Conservation (phyloP, 2,888 invertebrate species). For the Lamellibrachia columna region DNA sequence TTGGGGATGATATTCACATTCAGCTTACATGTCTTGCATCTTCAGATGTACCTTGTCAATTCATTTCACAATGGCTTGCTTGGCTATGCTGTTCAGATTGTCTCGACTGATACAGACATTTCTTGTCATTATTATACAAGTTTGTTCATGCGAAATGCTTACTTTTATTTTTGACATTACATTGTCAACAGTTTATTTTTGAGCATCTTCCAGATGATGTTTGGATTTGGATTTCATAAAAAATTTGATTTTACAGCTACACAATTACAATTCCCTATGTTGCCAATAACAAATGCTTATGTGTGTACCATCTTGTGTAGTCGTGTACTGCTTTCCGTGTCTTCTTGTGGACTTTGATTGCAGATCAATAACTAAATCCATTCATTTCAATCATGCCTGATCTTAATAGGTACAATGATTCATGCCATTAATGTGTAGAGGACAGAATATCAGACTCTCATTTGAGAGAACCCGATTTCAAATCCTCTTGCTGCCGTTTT, state of each 20-base stretch:
- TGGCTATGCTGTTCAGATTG: not conserved
- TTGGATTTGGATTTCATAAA: not conserved
- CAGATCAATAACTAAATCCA: too few species aligned
- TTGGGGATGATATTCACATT: not conserved
- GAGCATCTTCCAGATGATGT: not conserved
- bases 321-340: not conserved
- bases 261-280: too few species aligned
- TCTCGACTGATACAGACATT: not conserved
- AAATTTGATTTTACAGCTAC: too few species aligned
- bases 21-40: not conserved
- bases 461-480: too few species aligned
- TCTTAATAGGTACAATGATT: too few species aligned
- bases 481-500: too few species aligned
- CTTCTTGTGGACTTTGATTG: too few species aligned
- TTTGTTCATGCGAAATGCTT: not conserved
- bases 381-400: too few species aligned
- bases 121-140: not conserved
- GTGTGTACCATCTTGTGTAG: too few species aligned
- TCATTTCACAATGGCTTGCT: not conserved
- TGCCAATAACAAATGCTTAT: too few species aligned
- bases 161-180: not conserved
- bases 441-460: too few species aligned
- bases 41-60: not conserved
- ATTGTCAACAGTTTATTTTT: not conserved
- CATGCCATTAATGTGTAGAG: too few species aligned